phyloP scores from a whole-genome alignment of 2,797 vertebrate species.

The Pempheris klunzingeri region DNA sequence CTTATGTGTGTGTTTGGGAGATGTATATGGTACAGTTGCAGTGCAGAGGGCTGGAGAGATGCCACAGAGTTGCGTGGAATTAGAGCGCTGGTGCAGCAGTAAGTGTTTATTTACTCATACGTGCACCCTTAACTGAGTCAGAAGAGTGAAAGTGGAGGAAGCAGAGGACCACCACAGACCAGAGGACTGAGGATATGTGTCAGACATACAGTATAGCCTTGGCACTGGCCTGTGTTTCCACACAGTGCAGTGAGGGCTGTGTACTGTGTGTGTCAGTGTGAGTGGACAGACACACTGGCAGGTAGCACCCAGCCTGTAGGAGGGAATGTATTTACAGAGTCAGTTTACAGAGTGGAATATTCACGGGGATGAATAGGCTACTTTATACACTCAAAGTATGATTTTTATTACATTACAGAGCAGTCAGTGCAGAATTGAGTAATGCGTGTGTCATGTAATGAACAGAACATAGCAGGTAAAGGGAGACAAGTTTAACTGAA shows the following conservation, averaged over 20 bases:
- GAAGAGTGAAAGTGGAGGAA: slow-evolving; percentile 74
- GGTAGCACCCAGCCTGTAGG: slow-evolving; percentile 44
- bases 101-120: slow-evolving; percentile 81
- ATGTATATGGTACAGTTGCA: slow-evolving; percentile 66
- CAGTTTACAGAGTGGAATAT: slow-evolving; percentile 63
- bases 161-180: slow-evolving; percentile 73
- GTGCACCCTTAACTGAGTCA: slow-evolving; percentile 62
- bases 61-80: slow-evolving; percentile 68
- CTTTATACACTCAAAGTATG: slow-evolving; percentile 58
- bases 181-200: slow-evolving; percentile 67
- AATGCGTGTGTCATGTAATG: slow-evolving; percentile 22
- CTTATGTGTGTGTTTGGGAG: slow-evolving; percentile 43
- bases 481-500: slow-evolving; percentile 13
- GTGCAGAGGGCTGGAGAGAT: slow-evolving; percentile 61
- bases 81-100: slow-evolving; percentile 60
- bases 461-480: slow-evolving; percentile 2
- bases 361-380: slow-evolving; percentile 60
- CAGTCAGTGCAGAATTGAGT: slow-evolving; percentile 19
- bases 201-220: slow-evolving; percentile 64
- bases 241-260: slow-evolving; percentile 53
- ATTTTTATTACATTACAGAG: slow-evolving; percentile 56
- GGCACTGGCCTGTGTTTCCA: slow-evolving; percentile 67
- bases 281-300: slow-evolving; percentile 67
- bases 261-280: slow-evolving; percentile 51
- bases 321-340: slow-evolving; percentile 56